Evolutionary conservation across 92 coral and sea anemone species (phyloP), one percentile per base, ranked within the genome.

Genomic region (Bergia sp.): DNA sequence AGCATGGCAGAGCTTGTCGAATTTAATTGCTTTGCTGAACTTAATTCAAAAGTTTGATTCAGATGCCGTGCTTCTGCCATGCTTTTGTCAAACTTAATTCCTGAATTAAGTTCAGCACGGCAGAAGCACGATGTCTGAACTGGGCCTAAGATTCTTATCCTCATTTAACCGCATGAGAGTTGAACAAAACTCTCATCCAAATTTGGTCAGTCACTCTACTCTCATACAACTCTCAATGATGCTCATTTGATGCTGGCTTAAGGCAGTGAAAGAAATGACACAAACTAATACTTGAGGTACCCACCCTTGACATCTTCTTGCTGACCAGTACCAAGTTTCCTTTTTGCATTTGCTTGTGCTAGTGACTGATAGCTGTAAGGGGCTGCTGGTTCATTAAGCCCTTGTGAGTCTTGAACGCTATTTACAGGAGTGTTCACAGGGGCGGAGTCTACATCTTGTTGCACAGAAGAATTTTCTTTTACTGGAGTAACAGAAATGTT

Each of bases 311-410:
- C 87, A 69, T 84, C 87, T 36, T 69, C 67, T 29, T 71, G 41
- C 3, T 42, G 66, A 44, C 66, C 65, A 45, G 65, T 12, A 79
- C 64, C 36, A 10, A 84, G 67, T 47, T 69, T 84, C 87, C 57
- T 45, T 53, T 84, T 83, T 43, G 87, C 87, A 83, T 83, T 84
- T 23, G 87, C 87, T 84, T 84, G 87, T 72, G 87, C 87, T 61
- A 84, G 65, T 0, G 79, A 84, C 87, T 84, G 87, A 50, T 84
- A 84, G 20, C 79, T 84, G 67, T 42, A 84, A 6, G 87, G 87
- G 20, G 87, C 64, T 38, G 42, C 44, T 29, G 29, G 44, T 37
- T 84, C 75, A 71, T 23, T 45, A 3, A 61, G 37, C 21, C 20
- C 44, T 43, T 53, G 67, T 7, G 55, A 4, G 40, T 13, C 29